A percentile compares a stretch with the other conserved stretches of the same genome.
phyloP scores from a whole-genome alignment of 2,888 invertebrate genomes.

The Erynnis tages region DNA sequence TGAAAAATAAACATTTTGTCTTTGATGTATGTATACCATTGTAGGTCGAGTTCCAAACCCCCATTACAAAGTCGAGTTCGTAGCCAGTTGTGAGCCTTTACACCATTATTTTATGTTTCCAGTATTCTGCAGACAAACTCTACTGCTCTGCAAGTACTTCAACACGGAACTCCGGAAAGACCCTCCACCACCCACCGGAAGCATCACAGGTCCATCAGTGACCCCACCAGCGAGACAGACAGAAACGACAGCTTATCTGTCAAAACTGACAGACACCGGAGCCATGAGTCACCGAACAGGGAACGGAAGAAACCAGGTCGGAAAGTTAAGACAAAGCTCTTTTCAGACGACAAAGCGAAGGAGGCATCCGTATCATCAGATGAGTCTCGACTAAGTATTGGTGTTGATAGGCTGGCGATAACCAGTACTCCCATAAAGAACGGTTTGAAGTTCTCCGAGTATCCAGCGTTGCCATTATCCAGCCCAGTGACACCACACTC shows the following conservation, averaged over 20 bases:
- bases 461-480: conserved; percentile 43
- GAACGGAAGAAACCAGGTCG: conserved; percentile 57
- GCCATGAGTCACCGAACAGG: conserved; percentile 65
- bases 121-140: conserved; percentile 67
- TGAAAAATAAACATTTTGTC: too few species aligned
- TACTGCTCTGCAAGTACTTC: conserved; percentile 58
- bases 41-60: too few species aligned
- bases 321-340: conserved; percentile 68
- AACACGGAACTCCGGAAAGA: conserved; percentile 67
- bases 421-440: conserved; percentile 71
- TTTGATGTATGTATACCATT: too few species aligned
- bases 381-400: conserved; percentile 55
- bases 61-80: too few species aligned
- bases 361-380: conserved; percentile 58
- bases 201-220: conserved; percentile 64
- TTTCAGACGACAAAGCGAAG: conserved; percentile 57
- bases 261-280: conserved; percentile 48
- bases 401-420: conserved; percentile 53
- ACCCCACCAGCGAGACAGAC: conserved; percentile 63
- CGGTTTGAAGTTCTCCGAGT: conserved; percentile 48
- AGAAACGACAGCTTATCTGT: conserved; percentile 52
- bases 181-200: conserved; percentile 50
- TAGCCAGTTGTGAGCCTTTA: too few species aligned
- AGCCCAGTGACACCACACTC: conserved; percentile 62
- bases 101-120: too few species aligned